phyloP scores from a whole-genome alignment of 2,888 invertebrate genomes.

The Tubulanus polymorphus region DNA sequence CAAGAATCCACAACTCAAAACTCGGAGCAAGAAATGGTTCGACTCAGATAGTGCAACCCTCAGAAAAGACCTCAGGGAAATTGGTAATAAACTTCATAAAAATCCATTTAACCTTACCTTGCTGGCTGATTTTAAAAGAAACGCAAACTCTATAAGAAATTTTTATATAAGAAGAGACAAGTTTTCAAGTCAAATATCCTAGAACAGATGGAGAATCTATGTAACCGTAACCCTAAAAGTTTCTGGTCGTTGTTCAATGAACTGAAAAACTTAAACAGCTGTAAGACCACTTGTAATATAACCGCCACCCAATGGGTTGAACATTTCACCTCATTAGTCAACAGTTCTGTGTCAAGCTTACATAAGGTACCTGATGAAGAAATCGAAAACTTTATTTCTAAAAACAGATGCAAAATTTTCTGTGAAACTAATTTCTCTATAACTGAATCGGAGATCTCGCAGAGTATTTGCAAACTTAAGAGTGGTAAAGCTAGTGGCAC shows the following conservation, averaged over 20 bases:
- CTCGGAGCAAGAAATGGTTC: not conserved
- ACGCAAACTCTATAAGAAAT: not conserved
- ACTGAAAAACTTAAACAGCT: not conserved
- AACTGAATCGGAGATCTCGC: not conserved
- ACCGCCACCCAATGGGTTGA: not conserved
- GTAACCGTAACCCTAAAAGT: not conserved
- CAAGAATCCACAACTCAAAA: not conserved
- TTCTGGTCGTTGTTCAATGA: not conserved
- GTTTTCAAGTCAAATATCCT: not conserved
- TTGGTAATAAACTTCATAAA: not conserved
- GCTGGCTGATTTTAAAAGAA: not conserved
- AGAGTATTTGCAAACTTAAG: not conserved
- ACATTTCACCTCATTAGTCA: not conserved
- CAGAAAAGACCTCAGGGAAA: not conserved
- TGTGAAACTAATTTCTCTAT: not conserved
- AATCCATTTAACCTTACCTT: not conserved
- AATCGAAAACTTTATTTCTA: not conserved
- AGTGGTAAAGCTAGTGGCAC: not conserved
- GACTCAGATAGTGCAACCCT: not conserved
- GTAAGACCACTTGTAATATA: not conserved
- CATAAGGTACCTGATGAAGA: not conserved
- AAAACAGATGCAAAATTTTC: not conserved
- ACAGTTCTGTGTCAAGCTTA: not conserved
- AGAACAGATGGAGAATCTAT: not conserved
- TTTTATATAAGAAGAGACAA: not conserved